Evolutionary conservation across 2,797 vertebrate genomes (phyloP).

Genomic region (Eleutherodactylus coqui): DNA sequence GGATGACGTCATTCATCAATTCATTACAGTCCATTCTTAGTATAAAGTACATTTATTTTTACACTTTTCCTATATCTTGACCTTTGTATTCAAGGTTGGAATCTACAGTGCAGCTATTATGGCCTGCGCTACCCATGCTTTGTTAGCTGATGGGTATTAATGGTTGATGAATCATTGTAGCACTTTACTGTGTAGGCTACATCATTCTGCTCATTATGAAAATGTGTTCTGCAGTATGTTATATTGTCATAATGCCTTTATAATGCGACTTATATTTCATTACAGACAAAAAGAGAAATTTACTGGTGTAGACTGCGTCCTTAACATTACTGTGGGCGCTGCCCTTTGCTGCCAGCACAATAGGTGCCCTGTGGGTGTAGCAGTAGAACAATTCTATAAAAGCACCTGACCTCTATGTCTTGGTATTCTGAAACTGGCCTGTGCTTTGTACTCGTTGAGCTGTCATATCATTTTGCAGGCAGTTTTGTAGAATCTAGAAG

Average conservation of each 20-base stretch:
- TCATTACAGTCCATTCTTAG: too few species aligned
- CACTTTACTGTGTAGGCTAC: neutral
- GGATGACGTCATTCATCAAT: too few species aligned
- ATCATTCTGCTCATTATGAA: neutral
- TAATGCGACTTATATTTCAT: neutral
- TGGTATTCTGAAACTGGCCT: neutral
- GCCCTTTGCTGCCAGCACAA: neutral
- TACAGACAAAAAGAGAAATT: neutral
- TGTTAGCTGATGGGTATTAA: neutral
- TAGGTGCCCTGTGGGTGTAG: neutral
- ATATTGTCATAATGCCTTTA: neutral
- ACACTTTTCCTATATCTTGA: neutral
- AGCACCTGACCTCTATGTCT: neutral
- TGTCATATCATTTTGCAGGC: neutral
- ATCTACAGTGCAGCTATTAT: neutral
- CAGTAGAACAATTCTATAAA: too few species aligned
- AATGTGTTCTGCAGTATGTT: neutral
- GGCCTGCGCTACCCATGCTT: neutral
- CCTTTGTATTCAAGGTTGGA: neutral
- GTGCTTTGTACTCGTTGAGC: neutral
- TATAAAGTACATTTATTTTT: neutral
- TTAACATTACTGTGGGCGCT: neutral
- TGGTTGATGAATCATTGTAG: neutral
- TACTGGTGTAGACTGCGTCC: neutral
- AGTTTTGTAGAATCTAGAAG: neutral